phyloP scores from a whole-genome alignment of 1,140 invertebrate species.

The Heliconius hewitsoni region DNA sequence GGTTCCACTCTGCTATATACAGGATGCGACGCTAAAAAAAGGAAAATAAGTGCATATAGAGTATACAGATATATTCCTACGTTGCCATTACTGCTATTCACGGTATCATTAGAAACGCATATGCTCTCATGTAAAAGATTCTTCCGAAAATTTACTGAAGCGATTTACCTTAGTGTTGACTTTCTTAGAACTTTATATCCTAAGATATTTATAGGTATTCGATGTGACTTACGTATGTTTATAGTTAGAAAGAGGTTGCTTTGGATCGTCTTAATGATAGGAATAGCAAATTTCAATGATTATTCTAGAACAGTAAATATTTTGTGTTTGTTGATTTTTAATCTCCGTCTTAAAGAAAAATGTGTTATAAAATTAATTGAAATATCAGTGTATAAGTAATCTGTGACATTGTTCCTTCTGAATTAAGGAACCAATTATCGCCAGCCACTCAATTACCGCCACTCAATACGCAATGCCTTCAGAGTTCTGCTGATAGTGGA shows the following conservation, averaged over 20 bases:
- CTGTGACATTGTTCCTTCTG: no score
- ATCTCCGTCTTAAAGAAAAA: no score
- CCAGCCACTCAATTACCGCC: no score
- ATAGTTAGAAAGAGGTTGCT: not conserved
- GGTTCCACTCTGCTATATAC: no score
- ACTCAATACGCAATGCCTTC: no score
- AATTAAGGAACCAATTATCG: no score
- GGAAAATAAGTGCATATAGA: not conserved
- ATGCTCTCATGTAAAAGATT: constrained; percentile 16
- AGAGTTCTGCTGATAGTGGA: no score
- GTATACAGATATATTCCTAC: not conserved
- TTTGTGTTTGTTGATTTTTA: no score
- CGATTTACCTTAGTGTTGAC: not conserved
- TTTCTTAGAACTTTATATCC: not conserved
- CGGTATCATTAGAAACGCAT: not conserved
- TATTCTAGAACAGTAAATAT: not conserved
- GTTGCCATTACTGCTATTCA: constrained; percentile 16
- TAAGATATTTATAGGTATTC: not conserved
- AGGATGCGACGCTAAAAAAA: no score
- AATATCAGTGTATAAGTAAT: no score
- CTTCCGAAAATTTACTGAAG: not conserved
- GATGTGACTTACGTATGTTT: not conserved
- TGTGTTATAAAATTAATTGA: no score
- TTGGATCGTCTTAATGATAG: not conserved
- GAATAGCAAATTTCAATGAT: not conserved